Base-by-base conservation (phyloP, 2,113 vertebrate genomes). In the Dascyllus trimaculatus region DNA sequence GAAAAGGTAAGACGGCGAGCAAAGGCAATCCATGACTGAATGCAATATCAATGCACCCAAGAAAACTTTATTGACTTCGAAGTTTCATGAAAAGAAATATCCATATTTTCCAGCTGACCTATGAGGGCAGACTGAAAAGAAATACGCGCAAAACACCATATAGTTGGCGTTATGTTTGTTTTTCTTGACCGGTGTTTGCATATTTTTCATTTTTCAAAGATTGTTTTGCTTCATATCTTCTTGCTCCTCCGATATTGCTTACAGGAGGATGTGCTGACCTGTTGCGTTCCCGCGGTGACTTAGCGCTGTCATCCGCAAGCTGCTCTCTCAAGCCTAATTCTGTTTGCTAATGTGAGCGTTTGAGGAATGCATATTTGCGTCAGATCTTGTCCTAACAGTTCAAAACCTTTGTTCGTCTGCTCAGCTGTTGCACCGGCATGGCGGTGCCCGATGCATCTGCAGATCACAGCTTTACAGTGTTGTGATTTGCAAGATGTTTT, bases 11-110 rank as follows among this genome's bases (percentile, higher is more conserved):
- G 32, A 1, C 32, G 21, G 13, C 49, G 51, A 35, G 32, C 29
- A 77, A 82, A 80, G 52, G 62, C 68, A 74, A 49, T 54, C 43
- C 17, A 29, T 54, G 45, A 77, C 53, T 70, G 75, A 26, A 59
- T 18, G 56, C n/a, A n/a, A 49, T 49, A 59, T 67, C 67, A 76
- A 56, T 48, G 56, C 29, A 48, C 19, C 60, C 56, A 15, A 14
- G 29, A 61, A 80, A 80, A 65, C 43, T 68, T 64, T 26, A 21
- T 14, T 9, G 59, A 65, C 25, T 56, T 62, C 4, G 40, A 48
- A 78, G 51, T 71, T 73, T 76, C 7, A 22, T 58, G 8, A 26
- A 57, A 45, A 64, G 25, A 29, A 15, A 3, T 5, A 18, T 19
- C 10, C 43, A 57, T 17, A 43, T 80, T 52, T 52, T 59, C 40